Conservation (phyloP, 2,797 vertebrate species). For the Intellagama lesueurii region DNA sequence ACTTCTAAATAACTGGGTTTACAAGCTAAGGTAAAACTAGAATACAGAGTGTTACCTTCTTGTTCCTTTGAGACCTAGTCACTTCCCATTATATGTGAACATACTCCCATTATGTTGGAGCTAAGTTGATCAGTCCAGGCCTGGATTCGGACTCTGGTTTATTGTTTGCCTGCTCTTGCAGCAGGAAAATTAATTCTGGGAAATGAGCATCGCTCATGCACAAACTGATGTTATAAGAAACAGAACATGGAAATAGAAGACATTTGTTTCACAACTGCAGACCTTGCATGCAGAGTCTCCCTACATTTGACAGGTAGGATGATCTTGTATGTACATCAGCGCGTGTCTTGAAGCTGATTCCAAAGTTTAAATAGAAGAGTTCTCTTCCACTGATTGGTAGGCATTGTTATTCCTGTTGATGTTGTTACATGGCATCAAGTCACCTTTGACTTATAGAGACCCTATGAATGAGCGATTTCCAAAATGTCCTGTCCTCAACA, state of each 20-base stretch:
- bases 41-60: background rate
- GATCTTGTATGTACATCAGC: background rate
- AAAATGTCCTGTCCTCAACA: too few species aligned
- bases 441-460: too few species aligned
- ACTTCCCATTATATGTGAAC: background rate
- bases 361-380: background rate
- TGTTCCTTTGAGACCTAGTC: background rate
- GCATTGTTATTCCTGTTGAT: background rate
- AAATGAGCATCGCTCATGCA: background rate
- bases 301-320: background rate
- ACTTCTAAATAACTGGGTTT: background rate
- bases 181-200: background rate
- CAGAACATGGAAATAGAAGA: background rate
- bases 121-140: background rate
- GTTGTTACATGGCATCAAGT: too few species aligned
- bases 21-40: background rate
- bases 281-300: background rate
- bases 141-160: background rate
- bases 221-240: background rate
- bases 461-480: too few species aligned
- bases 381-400: background rate
- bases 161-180: background rate
- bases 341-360: background rate
- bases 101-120: background rate
- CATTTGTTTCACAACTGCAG: background rate